Base-by-base conservation (phyloP, 2,113 vertebrate species). In the Mirounga angustirostris region DNA sequence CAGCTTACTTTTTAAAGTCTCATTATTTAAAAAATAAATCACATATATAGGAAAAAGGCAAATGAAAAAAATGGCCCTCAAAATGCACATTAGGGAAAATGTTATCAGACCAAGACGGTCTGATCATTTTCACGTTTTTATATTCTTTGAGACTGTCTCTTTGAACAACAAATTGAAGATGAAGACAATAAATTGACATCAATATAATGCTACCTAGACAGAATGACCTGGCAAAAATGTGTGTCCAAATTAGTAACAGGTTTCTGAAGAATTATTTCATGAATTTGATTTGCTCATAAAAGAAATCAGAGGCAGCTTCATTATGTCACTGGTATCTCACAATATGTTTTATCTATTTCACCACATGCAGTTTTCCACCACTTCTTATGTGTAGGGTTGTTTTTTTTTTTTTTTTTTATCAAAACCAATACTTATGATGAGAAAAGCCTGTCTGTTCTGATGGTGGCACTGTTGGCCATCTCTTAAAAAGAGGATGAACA, bases 1-100 rank as follows among this genome's bases (percentile, higher is more conserved):
- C 87, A 89, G 28, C 95, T 97, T 78, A 95, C 87, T 94, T 96
- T 97, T 97, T 97, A 95, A 91, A 98, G 58, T 58, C 36, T 80
- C 19, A 21, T 95, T 50, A 63, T 46, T 94, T 95, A 94, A 89
- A 96, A 82, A 96, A 91, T 90, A 63, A 96, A 87, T n/a, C 26
- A 85, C 79, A 96, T 61, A 83, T 9, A 91, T 95, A 92, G 10
- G 0, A 50, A 83, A 92, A 73, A 28, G 40, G 5, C 69, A 74
- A 85, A 97, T 83, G 56, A 96, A 97, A 97, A 95, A 96, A 2
- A 11, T 1, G 79, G 78, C 67, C 91, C 87, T 96, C 58, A 96
- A 95, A 97, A 81, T 52, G 26, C 22, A 89, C 7, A 81, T 8
- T 7, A 83, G 14, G 15, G 19, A 93, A 78, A 33, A 94, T 61